These are phyloP conservation scores for Sycophila sp. DNA, from an alignment of 1,140 invertebrate species.

Conservation along the genomic window DNA sequence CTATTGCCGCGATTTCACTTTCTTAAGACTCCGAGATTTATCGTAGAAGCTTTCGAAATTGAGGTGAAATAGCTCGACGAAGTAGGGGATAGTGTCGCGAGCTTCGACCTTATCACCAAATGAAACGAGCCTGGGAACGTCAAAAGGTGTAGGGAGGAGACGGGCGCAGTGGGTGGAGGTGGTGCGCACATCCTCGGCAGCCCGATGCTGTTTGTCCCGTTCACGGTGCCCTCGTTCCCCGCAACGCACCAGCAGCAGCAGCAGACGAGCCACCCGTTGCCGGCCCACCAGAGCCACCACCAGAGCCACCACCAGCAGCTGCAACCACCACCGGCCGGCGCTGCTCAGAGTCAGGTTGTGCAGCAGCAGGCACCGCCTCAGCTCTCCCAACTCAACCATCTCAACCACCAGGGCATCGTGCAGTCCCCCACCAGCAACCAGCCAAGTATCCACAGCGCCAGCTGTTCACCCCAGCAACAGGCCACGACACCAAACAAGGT, in stretches of 20 bases:
- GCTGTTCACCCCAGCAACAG: slow-evolving; percentile 64
- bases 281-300: slow-evolving; percentile 60
- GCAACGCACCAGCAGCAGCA: slow-evolving; percentile 64
- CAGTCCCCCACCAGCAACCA: slow-evolving; percentile 56
- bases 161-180: slow-evolving; percentile 67
- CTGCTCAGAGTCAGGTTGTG: slow-evolving; percentile 36
- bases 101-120: too few species aligned
- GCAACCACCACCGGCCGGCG: slow-evolving; percentile 36
- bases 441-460: slow-evolving; percentile 60
- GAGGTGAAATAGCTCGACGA: too few species aligned
- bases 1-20: too few species aligned
- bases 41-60: too few species aligned
- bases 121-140: too few species aligned
- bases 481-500: slow-evolving; percentile 64
- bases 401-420: slow-evolving; percentile 62
- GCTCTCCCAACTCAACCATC: slow-evolving; percentile 60
- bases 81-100: too few species aligned
- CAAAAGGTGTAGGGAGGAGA: slow-evolving; percentile 68
- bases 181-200: slow-evolving; percentile 66
- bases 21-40: too few species aligned
- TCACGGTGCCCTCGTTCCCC: slow-evolving; percentile 65
- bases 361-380: slow-evolving; percentile 48
- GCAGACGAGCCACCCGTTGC: slow-evolving; percentile 58
- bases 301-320: slow-evolving; percentile 53
- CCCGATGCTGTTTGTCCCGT: slow-evolving; percentile 69